Evolutionary conservation across 2,888 invertebrate genomes (phyloP).

Genomic region (Dioctria rufipes): DNA sequence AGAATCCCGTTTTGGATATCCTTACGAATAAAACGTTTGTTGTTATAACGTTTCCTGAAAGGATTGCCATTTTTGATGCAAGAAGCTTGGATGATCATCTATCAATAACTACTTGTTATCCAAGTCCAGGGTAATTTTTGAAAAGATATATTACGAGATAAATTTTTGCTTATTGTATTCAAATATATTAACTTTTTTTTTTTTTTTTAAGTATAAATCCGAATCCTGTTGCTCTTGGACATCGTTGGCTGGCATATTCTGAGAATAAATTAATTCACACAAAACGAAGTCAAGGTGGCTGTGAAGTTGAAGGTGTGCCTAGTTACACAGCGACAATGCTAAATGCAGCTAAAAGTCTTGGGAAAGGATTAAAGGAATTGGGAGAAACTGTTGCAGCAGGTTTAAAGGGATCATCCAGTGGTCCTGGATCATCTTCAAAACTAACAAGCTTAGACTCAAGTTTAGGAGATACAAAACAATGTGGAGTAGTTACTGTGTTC

Average conservation of each 20-base stretch:
- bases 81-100: conserved; percentile 88
- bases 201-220: conserved; percentile 70
- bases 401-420: conserved; percentile 79
- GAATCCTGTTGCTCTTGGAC: conserved; percentile 91
- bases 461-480: conserved; percentile 78
- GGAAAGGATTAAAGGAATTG: conserved; percentile 90
- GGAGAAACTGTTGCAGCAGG: conserved; percentile 95
- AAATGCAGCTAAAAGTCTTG: conserved; percentile 94
- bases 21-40: conserved; percentile 91
- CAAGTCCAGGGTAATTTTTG: conserved; percentile 80
- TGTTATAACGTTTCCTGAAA: conserved; percentile 90
- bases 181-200: background rate
- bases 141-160: background rate
- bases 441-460: conserved; percentile 72
- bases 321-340: conserved; percentile 94
- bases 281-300: conserved; percentile 86
- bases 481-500: conserved; percentile 90
- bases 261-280: conserved; percentile 87
- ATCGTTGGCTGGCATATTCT: conserved; percentile 88
- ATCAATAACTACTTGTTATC: conserved; percentile 91
- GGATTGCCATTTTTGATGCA: conserved; percentile 93
- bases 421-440: conserved; percentile 69
- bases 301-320: conserved; percentile 88
- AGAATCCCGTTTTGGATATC: conserved; percentile 90
- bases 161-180: background rate